Evolutionary conservation across 2,113 vertebrate genomes (phyloP).

Genomic region (Thamnaconus septentrionalis): DNA sequence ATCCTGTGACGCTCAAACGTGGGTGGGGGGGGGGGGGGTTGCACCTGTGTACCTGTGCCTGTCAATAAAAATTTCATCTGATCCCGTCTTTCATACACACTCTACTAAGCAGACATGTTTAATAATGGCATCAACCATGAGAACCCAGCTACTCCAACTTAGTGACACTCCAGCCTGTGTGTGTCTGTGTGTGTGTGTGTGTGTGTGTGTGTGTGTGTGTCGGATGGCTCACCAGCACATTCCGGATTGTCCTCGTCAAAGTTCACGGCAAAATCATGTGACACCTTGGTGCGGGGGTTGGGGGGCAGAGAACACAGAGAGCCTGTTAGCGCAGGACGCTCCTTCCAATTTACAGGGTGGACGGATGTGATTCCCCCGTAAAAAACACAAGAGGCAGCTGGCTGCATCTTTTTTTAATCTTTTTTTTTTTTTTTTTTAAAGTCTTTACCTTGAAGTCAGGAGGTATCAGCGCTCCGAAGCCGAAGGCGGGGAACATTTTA

Average conservation of each 20-base stretch:
- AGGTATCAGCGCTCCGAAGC: conserved; percentile 97
- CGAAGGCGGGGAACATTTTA: conserved; percentile 99
- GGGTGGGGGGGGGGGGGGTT: not conserved
- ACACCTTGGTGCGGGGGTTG: conserved; percentile 79
- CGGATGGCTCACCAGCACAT: conserved; percentile 80
- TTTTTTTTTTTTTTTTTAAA: not conserved
- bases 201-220: not conserved
- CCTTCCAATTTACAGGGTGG: conserved; percentile 36
- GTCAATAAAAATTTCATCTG: too few relatives aligned
- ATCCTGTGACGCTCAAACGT: not conserved
- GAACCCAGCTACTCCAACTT: too few relatives aligned
- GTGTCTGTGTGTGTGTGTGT: conserved; percentile 1
- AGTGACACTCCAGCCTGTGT: not conserved
- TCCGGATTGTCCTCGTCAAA: conserved; percentile 99
- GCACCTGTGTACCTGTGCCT: too few relatives aligned
- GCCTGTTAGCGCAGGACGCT: conserved; percentile 23
- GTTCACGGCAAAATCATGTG: conserved; percentile 98
- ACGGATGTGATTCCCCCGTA: conserved; percentile 47
- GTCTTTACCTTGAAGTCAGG: conserved; percentile 93
- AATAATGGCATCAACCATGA: too few relatives aligned
- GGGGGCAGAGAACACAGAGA: conserved; percentile 24
- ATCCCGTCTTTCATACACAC: too few relatives aligned
- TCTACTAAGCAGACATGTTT: too few relatives aligned
- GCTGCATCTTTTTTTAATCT: too few relatives aligned
- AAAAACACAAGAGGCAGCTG: conserved; percentile 48